Evolutionary conservation across 2,888 invertebrate genomes (phyloP).

Genomic region (Adela reaumurella): DNA sequence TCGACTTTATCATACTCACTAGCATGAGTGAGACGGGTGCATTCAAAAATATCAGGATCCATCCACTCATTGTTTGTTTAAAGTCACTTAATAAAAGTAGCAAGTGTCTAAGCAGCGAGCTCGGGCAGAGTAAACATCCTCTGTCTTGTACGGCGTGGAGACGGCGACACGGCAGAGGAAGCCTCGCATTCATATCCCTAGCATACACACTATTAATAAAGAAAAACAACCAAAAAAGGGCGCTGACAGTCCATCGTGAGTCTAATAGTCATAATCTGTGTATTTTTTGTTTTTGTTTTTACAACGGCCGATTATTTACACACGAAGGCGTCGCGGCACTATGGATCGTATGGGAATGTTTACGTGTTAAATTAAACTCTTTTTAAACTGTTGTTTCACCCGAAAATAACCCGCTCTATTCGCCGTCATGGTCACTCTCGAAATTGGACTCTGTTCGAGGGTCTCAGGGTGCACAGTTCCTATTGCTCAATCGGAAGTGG

Average conservation of each 20-base stretch:
- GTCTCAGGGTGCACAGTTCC: slow-evolving; percentile 1
- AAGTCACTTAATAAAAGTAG: background rate
- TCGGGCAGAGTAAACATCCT: slow-evolving; percentile 37
- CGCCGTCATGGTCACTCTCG: slow-evolving; percentile 3
- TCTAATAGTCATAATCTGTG: slow-evolving; percentile 45
- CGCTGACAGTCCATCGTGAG: slow-evolving; percentile 45
- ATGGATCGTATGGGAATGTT: slow-evolving; percentile 44
- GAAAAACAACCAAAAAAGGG: slow-evolving; percentile 34
- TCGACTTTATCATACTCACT: no score
- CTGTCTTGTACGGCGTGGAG: background rate
- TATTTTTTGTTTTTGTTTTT: slow-evolving; percentile 29
- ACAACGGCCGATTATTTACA: slow-evolving; percentile 35
- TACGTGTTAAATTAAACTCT: slow-evolving; percentile 35
- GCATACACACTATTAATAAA: slow-evolving; percentile 20
- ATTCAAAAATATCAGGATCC: no score
- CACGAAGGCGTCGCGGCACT: slow-evolving; percentile 19
- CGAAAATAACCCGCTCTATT: slow-evolving; percentile 16
- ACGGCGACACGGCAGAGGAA: background rate
- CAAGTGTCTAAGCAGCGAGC: background rate
- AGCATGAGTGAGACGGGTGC: no score
- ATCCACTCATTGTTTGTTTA: background rate
- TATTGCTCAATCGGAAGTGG: slow-evolving; percentile 4
- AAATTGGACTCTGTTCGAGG: background rate
- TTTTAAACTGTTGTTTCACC: slow-evolving; percentile 20
- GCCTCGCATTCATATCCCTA: background rate